A percentile compares a stretch with the other conserved stretches of the same genome.
phyloP scores from a whole-genome alignment of 2,113 vertebrate genomes.

The Eleginops maclovinus region DNA sequence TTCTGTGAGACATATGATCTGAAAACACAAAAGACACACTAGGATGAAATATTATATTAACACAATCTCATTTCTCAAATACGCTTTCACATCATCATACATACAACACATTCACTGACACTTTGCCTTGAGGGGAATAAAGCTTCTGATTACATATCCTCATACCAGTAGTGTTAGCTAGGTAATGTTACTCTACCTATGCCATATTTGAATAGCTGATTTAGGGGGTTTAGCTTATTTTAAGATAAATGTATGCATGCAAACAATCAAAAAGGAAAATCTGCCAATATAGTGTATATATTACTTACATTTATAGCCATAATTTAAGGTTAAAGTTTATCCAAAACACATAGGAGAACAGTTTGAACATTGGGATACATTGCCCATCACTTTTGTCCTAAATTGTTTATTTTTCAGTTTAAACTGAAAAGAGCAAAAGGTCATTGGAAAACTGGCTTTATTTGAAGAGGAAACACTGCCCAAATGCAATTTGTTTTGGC shows the following conservation, averaged over 20 bases:
- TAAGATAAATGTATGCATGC: neutral
- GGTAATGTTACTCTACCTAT: neutral
- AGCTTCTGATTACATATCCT: conserved; percentile 25
- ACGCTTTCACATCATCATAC: neutral
- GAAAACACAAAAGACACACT: conserved; percentile 27
- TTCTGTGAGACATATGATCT: conserved; percentile 15
- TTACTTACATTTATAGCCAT: neutral
- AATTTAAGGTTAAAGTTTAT: neutral
- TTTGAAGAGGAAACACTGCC: neutral
- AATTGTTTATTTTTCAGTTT: neutral
- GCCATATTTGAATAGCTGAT: too few relatives aligned
- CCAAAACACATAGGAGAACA: neutral
- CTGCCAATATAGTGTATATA: neutral
- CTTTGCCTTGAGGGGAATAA: neutral
- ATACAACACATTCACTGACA: conserved; percentile 17
- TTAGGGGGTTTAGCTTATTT: too few relatives aligned
- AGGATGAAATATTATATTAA: conserved; percentile 36
- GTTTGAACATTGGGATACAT: neutral
- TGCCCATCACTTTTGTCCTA: neutral
- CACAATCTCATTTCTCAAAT: conserved; percentile 15
- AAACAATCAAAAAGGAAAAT: too few relatives aligned
- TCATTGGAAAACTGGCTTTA: neutral
- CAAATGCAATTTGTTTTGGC: neutral
- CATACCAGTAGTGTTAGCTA: neutral
- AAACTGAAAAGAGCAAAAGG: too few relatives aligned